phyloP scores from a whole-genome alignment of 2,888 invertebrate genomes.

The Thereva unica region DNA sequence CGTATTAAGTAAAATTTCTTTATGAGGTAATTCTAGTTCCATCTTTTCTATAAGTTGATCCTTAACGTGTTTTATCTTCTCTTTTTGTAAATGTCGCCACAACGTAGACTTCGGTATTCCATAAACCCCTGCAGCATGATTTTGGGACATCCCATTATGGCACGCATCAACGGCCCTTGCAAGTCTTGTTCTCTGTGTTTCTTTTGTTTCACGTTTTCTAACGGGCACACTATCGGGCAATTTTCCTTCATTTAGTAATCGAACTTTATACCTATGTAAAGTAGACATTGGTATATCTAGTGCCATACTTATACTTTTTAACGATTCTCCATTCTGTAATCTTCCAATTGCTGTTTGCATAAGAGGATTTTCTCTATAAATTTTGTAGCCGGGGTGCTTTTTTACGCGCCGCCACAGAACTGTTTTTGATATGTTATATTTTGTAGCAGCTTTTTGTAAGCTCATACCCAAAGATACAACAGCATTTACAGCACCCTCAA shows the following conservation, averaged over 20 bases:
- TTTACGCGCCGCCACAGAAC: constrained; percentile 57
- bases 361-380: constrained; percentile 53
- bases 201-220: constrained; percentile 53
- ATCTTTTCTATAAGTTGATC: neutral
- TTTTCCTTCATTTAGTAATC: constrained; percentile 53
- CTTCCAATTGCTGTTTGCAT: constrained; percentile 53
- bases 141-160: constrained; percentile 56
- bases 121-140: constrained; percentile 56
- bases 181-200: constrained; percentile 53
- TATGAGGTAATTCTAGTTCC: no score
- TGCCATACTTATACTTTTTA: constrained; percentile 56
- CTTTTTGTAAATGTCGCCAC: constrained; percentile 56
- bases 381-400: constrained; percentile 53
- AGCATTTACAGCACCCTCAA: constrained; percentile 53
- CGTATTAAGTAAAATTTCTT: no score
- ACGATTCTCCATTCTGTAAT: constrained; percentile 53
- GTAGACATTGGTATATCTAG: constrained; percentile 58
- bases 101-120: constrained; percentile 57
- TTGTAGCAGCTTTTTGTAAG: constrained; percentile 55
- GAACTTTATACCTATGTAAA: constrained; percentile 56
- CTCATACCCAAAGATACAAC: constrained; percentile 54
- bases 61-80: constrained; percentile 13
- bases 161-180: constrained; percentile 56
- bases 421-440: constrained; percentile 56
- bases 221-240: constrained; percentile 54